Evolutionary conservation across 2,113 vertebrate species (phyloP).

Genomic region (Castor canadensis): DNA sequence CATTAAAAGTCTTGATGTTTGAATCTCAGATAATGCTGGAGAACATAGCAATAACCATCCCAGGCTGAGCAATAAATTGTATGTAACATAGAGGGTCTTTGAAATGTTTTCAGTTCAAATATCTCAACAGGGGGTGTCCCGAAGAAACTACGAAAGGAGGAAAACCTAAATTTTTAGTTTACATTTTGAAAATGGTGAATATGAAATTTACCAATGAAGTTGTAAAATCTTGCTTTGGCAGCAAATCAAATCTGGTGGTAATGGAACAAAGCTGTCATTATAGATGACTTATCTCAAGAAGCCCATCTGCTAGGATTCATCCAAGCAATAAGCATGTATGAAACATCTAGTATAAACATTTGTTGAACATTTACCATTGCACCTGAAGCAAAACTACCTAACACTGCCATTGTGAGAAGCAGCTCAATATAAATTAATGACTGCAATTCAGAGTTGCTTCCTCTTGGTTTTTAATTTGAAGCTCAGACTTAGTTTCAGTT

Average conservation of each 20-base stretch:
- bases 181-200: not conserved
- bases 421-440: not conserved
- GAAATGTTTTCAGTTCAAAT: not conserved
- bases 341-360: not conserved
- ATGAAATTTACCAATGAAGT: not conserved
- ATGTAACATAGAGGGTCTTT: not conserved
- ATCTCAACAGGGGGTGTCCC: not conserved
- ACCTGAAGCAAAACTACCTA: not conserved
- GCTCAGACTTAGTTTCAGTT: not conserved
- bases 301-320: not conserved
- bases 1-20: constrained; percentile 47
- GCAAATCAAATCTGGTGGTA: not conserved
- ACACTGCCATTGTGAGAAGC: not conserved
- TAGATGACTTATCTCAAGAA: not conserved
- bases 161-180: not conserved
- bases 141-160: not conserved
- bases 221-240: not conserved
- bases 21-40: constrained; percentile 34
- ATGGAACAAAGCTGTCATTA: not conserved
- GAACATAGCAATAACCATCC: not conserved
- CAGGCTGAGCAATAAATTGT: not conserved
- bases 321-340: not conserved
- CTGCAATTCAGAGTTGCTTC: not conserved
- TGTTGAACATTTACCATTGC: not conserved
- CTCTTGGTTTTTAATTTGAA: not conserved